Percentiles rank a stretch among this genome's conserved stretches.
Evolutionary conservation across 2,888 invertebrate species (phyloP).

Genomic region (Alviniconcha strummeri): DNA sequence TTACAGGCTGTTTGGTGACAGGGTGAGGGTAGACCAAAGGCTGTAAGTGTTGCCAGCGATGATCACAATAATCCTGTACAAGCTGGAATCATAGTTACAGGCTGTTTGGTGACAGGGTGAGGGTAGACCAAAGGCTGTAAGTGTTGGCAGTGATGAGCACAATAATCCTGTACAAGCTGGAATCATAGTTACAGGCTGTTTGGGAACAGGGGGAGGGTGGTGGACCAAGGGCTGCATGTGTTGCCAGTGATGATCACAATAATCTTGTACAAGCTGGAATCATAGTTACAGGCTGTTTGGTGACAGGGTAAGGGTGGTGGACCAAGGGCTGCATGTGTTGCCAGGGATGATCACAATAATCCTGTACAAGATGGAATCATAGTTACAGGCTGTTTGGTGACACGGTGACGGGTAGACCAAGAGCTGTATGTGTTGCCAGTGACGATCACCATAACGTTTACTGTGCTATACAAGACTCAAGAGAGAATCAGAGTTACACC

Average conservation of each 20-base stretch:
- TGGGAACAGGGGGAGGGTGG: slow-evolving; percentile 68
- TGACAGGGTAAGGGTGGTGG: slow-evolving; percentile 67
- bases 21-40: slow-evolving; percentile 68
- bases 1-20: slow-evolving; percentile 61
- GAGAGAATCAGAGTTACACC: background rate
- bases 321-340: slow-evolving; percentile 62
- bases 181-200: slow-evolving; percentile 51
- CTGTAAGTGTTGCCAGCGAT: slow-evolving; percentile 52
- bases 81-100: slow-evolving; percentile 48
- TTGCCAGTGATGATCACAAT: slow-evolving; percentile 49
- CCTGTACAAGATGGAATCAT: background rate
- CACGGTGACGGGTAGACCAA: slow-evolving; percentile 65
- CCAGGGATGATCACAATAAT: slow-evolving; percentile 48
- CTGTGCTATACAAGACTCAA: too few relatives aligned
- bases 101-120: slow-evolving; percentile 63
- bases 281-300: slow-evolving; percentile 57
- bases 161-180: background rate
- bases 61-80: slow-evolving; percentile 41
- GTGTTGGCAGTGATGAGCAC: slow-evolving; percentile 50
- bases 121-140: slow-evolving; percentile 66
- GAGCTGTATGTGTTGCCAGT: slow-evolving; percentile 56
- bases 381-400: slow-evolving; percentile 51
- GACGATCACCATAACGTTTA: slow-evolving; percentile 44
- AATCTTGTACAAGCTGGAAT: background rate
- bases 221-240: slow-evolving; percentile 64